Evolutionary conservation across 2,797 vertebrate species (phyloP).

Genomic region (Hypotaenidia philippensis): DNA sequence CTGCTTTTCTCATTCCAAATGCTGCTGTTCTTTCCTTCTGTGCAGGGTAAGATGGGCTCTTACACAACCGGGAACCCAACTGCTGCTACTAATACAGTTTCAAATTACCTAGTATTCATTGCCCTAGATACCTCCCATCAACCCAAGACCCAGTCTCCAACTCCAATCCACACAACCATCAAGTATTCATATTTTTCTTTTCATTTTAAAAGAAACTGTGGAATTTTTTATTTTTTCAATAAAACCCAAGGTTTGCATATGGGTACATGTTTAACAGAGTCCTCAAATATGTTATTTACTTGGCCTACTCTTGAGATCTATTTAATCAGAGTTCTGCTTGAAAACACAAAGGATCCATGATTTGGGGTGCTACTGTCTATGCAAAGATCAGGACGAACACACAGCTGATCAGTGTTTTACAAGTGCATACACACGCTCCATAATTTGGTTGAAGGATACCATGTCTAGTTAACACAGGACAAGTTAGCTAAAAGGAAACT

Average conservation of each 20-base stretch:
- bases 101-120: constrained; percentile 43
- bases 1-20: constrained; percentile 6
- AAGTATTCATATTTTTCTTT: background rate
- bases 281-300: background rate
- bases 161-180: background rate
- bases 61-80: constrained; percentile 39
- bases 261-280: background rate
- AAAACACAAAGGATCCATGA: background rate
- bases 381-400: background rate
- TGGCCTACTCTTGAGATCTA: background rate
- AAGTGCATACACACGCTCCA: background rate
- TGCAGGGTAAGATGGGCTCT: constrained; percentile 17
- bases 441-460: constrained; percentile 35
- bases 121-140: constrained; percentile 24
- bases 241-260: background rate
- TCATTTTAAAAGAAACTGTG: background rate
- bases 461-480: constrained; percentile 50
- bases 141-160: constrained; percentile 8
- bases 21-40: background rate
- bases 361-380: constrained; percentile 17
- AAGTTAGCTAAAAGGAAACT: constrained; percentile 70
- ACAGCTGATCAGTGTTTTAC: constrained; percentile 35
- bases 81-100: constrained; percentile 36
- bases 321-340: constrained; percentile 49
- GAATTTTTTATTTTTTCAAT: background rate